Conservation (phyloP, 2,888 invertebrate species). For the Stenchaetothrips biformis region DNA sequence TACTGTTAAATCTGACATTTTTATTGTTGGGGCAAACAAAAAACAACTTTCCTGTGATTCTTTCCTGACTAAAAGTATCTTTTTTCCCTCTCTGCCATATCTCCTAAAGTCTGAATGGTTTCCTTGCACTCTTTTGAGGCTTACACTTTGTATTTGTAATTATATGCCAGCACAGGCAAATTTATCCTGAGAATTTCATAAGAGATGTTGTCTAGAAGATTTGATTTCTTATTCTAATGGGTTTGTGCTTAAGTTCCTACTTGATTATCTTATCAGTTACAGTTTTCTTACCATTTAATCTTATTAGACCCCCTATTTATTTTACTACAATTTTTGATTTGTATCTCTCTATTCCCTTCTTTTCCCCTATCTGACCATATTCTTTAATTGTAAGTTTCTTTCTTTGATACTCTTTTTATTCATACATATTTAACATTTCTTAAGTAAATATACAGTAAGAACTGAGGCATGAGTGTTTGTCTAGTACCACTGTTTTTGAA, state of each 20-base stretch:
- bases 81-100: not conserved
- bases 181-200: not conserved
- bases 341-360: constrained; percentile 10
- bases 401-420: constrained; percentile 22
- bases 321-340: not conserved
- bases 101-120: constrained; percentile 18
- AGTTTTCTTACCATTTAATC: not conserved
- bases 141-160: not conserved
- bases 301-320: not conserved
- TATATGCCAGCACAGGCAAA: not conserved
- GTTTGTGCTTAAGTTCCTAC: constrained; percentile 16
- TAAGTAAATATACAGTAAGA: not conserved
- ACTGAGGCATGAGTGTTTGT: not conserved
- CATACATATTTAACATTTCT: not conserved
- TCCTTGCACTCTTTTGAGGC: not conserved
- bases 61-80: not conserved
- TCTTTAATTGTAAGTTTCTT: constrained; percentile 13
- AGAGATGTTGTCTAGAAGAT: not conserved
- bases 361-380: not conserved
- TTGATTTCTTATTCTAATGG: not conserved
- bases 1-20: not conserved
- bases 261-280: constrained; percentile 4
- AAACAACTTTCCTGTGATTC: constrained; percentile 19
- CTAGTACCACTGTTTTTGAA: not conserved
- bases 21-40: not conserved